phyloP scores from a whole-genome alignment of 2,113 vertebrate species.

The Oenanthe oenanthe region DNA sequence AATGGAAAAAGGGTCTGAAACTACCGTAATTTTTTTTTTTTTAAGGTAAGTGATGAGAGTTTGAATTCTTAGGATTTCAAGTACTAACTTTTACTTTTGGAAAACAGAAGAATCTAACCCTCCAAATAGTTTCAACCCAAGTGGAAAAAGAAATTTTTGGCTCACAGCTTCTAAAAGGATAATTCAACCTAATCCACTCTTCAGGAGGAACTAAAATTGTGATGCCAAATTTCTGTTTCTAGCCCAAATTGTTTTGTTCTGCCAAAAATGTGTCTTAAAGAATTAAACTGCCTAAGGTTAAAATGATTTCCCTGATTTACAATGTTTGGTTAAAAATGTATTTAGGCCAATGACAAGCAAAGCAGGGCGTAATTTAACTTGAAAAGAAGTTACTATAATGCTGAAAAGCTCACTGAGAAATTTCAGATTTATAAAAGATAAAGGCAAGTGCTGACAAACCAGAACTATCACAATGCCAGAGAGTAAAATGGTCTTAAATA shows the following conservation, averaged over 20 bases:
- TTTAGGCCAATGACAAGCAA: constrained; percentile 34
- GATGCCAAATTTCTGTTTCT: neutral
- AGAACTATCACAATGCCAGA: neutral
- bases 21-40: neutral
- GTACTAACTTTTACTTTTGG: neutral
- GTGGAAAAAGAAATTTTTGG: neutral
- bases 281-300: neutral
- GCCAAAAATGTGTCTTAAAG: neutral
- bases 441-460: constrained; percentile 23
- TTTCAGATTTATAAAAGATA: neutral
- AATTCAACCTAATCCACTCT: neutral
- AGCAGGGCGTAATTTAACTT: constrained; percentile 30
- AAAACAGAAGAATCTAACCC: neutral
- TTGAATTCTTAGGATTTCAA: neutral
- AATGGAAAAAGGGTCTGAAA: neutral
- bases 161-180: neutral
- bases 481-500: constrained; percentile 9
- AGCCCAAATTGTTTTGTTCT: neutral
- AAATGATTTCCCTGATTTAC: constrained; percentile 37
- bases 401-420: neutral
- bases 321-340: constrained; percentile 28
- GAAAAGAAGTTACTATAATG: neutral
- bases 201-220: neutral
- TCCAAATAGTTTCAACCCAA: neutral
- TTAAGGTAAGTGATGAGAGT: neutral